These are phyloP conservation scores for Melanostigma gelatinosum DNA, from an alignment of 2,113 vertebrate genomes.

Conservation along the genomic window DNA sequence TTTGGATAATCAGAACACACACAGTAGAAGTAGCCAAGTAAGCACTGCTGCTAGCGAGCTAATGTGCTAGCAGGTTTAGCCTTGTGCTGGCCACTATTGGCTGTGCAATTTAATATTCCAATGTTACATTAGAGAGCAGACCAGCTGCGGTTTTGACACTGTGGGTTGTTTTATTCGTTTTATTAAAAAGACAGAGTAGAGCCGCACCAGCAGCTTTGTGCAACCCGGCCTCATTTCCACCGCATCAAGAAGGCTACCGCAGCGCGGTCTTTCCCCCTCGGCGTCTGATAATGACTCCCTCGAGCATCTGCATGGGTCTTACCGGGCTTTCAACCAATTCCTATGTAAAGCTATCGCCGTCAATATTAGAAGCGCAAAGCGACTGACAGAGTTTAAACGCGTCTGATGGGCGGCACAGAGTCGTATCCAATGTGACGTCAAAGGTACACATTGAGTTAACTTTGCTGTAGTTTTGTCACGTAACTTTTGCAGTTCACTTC, in stretches of 20 bases:
- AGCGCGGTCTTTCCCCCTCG: no score
- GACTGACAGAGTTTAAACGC: no score
- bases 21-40: not conserved
- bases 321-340: not conserved
- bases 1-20: conserved; percentile 1
- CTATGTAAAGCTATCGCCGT: no score
- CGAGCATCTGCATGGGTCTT: not conserved
- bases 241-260: no score
- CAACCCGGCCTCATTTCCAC: not conserved
- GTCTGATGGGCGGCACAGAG: not conserved
- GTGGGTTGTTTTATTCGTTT: not conserved
- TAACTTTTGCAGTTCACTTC: not conserved
- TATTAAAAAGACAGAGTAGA: no score
- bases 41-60: no score
- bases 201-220: no score
- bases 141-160: not conserved
- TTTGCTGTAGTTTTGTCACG: not conserved
- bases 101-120: not conserved
- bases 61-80: not conserved
- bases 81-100: not conserved
- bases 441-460: not conserved
- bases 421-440: not conserved
- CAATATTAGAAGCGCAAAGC: no score
- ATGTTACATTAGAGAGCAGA: not conserved
- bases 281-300: not conserved